Conservation (phyloP, 2,113 vertebrate genomes). For the Psettodes erumei region DNA sequence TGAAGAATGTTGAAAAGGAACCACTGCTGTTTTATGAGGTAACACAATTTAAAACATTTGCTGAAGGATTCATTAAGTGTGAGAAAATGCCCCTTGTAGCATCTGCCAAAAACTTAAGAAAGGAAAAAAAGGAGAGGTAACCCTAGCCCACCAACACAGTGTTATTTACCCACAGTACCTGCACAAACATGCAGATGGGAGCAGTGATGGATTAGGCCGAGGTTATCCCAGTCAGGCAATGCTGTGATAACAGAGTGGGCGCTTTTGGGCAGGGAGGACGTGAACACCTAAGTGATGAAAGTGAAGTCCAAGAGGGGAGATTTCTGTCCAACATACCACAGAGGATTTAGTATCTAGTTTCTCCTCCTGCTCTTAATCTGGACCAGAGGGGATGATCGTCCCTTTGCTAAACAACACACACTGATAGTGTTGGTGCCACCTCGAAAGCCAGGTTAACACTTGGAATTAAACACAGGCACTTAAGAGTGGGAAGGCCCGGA, state of each 20-base stretch:
- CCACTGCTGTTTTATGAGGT: slow-evolving; percentile 67
- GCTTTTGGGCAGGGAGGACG: slow-evolving; percentile 50
- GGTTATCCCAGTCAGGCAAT: slow-evolving; percentile 71
- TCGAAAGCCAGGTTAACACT: slow-evolving; percentile 75
- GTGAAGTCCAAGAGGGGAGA: slow-evolving; percentile 66
- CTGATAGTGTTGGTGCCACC: slow-evolving; percentile 59
- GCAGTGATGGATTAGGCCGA: slow-evolving; percentile 80
- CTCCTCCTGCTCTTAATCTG: slow-evolving; percentile 69
- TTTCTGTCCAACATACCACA: slow-evolving; percentile 69
- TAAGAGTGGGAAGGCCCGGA: slow-evolving; percentile 67
- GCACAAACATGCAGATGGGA: slow-evolving; percentile 77
- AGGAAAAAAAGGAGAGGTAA: slow-evolving; percentile 55
- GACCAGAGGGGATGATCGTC: slow-evolving; percentile 65
- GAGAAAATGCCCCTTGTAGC: slow-evolving; percentile 56
- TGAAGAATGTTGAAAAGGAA: slow-evolving; percentile 58
- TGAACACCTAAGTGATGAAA: slow-evolving; percentile 73
- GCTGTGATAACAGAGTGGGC: slow-evolving; percentile 60
- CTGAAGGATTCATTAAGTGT: slow-evolving; percentile 79
- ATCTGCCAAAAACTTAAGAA: slow-evolving; percentile 60
- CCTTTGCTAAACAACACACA: slow-evolving; percentile 67
- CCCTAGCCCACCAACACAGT: slow-evolving; percentile 72
- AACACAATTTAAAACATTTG: slow-evolving; percentile 74
- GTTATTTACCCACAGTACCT: slow-evolving; percentile 77
- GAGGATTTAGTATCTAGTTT: slow-evolving; percentile 78
- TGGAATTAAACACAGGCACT: slow-evolving; percentile 75